Base-by-base conservation (phyloP, 2,797 vertebrate species). In the Pangasius sanitwongsei region DNA sequence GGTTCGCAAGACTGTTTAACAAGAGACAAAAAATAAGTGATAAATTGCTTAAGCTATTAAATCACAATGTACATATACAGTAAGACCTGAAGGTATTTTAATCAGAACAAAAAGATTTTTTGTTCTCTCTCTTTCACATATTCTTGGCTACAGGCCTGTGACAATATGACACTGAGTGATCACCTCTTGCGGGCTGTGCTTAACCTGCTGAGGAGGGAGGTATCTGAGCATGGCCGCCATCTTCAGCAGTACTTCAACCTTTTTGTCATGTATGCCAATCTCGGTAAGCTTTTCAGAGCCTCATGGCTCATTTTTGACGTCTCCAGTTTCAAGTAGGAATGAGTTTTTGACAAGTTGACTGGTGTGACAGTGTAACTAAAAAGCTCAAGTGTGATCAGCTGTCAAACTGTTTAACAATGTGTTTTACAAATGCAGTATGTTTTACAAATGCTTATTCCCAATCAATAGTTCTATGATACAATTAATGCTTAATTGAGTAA, bases 231-330 rank as follows among this genome's bases (percentile, higher is more conserved):
- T 20, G 98, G 98, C 83, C 98, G 98, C 87, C 98, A 99, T 95
- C 97, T 99, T 94, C 98, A 99, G 94, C 98, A 99, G 96, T 99
- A 99, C 97, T 99, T 99, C 95, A 99, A 99, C 93, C 97, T 99
- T 94, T 99, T 99, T 91, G 98, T 99, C 94, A 99, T 99, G 98
- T 99, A 99, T 92, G 98, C 98, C 95, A 99, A 99, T 91, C 96
- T 99, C 93, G 98, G 98, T 99, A 97, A 98, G 97, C 48, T 91
- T 85, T 53, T 25, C 1, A 63, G 23, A 37, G 20, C 69, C 83
- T 74, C 48, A n/a, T 23, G 41, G 37, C 44, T 37, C 15, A 28
- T 31, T 34, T 69, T 69, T 69, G 67, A 34, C 6, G 6, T 34
- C n/a, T 16, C 15, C n/a, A 69, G 28, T 65, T 65, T n/a, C 63